Percentiles rank a stretch among this genome's conserved stretches.
These are phyloP conservation scores for Piprites chloris DNA, from an alignment of 2,113 vertebrate species.

Conservation along the genomic window DNA sequence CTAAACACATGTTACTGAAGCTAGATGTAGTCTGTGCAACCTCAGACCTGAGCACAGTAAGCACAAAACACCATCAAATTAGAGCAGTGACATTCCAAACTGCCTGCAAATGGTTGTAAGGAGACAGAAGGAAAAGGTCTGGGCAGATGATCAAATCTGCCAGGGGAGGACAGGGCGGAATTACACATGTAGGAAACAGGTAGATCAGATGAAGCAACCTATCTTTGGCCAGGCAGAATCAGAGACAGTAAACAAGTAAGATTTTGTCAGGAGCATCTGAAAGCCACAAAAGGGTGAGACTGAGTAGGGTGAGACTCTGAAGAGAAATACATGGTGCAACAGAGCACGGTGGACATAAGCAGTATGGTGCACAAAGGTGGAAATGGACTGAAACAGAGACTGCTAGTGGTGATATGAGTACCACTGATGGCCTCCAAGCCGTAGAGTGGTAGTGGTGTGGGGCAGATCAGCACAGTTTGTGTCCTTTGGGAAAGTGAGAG, in stretches of 20 bases:
- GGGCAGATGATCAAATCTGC: background rate
- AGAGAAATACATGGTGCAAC: fast-evolving
- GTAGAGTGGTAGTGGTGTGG: background rate
- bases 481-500: background rate
- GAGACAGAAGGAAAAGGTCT: background rate
- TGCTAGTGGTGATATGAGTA: background rate
- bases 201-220: background rate
- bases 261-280: background rate
- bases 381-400: background rate
- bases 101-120: background rate
- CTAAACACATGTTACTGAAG: background rate
- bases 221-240: background rate
- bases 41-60: background rate
- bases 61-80: background rate
- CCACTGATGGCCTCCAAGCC: background rate
- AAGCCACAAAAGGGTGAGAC: background rate
- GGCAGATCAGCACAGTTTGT: background rate
- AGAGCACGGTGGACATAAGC: background rate
- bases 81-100: background rate
- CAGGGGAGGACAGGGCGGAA: background rate
- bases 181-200: background rate
- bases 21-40: background rate
- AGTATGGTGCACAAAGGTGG: background rate
- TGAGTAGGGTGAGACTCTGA: background rate
- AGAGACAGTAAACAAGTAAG: background rate